A percentile compares a stretch with the other conserved stretches of the same genome.
These are phyloP conservation scores for Chloromyia formosa DNA, from an alignment of 2,888 invertebrate genomes.

Conservation along the genomic window DNA sequence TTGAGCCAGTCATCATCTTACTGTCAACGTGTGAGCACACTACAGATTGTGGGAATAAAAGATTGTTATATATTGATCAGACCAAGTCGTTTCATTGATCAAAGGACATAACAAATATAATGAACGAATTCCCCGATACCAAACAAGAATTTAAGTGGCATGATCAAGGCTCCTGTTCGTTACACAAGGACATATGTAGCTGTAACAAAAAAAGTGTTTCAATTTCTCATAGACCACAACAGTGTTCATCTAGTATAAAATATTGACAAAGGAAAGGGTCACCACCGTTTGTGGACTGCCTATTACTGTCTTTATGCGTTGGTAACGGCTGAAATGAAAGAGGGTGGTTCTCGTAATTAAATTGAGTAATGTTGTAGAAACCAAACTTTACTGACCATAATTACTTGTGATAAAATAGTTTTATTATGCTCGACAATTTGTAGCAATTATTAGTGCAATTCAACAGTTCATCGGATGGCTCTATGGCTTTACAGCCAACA, in stretches of 20 bases:
- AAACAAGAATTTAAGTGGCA: neutral
- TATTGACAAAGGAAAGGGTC: neutral
- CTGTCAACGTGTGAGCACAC: no score
- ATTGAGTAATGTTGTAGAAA: neutral
- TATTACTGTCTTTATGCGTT: neutral
- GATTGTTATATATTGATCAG: no score
- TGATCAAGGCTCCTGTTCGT: neutral
- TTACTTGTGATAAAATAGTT: conserved; percentile 1
- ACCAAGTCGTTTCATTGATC: no score
- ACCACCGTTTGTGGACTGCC: neutral
- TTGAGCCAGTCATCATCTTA: no score
- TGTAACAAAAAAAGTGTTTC: neutral
- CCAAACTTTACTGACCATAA: neutral
- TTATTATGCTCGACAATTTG: neutral
- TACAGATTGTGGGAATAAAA: no score
- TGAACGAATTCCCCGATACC: no score
- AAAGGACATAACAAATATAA: no score
- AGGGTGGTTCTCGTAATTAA: neutral
- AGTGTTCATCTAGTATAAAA: neutral
- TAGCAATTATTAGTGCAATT: neutral
- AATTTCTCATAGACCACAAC: neutral
- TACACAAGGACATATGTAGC: neutral
- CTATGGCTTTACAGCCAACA: neutral
- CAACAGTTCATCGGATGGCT: neutral
- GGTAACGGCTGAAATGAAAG: neutral